Base-by-base conservation (phyloP, 2,797 vertebrate genomes). In the Cygnus olor region DNA sequence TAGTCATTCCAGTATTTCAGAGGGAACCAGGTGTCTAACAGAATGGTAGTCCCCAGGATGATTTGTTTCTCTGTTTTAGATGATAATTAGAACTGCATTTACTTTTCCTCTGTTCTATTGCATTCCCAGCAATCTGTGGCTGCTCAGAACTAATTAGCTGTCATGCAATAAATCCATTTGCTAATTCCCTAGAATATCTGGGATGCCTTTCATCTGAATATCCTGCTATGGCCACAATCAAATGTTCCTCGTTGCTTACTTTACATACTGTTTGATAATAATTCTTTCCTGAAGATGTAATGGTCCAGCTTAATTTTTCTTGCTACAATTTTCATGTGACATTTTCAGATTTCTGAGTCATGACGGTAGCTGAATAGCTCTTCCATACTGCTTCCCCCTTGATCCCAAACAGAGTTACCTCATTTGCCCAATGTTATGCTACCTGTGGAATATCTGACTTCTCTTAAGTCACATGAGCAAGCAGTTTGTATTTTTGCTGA, bases 141-240 rank as follows among this genome's bases (percentile, higher is more conserved):
- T 78, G 86, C 91, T 96, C 86, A 93, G 87, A 95, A 94, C 76
- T 94, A 93, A 96, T 97, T 90, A 96, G 66, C 89, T 82, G 36
- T 89, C 92, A 85, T 88, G 78, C 93, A 95, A 92, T 91, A 96
- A 92, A 92, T 96, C 73, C 5, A 0, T 96, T 96, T n/a, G 36
- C 66, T 95, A 96, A 95, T 96, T 96, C 86, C 76, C 49, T 92
- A 85, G 81, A 94, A 96, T 92, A 89, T 78, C 49, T 80, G 66
- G 66, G n/a, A 82, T 92, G 36, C 13, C 15, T 96, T 53, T 91
- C 88, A 54, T 85, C 81, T 87, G 63, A 80, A 3, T 34, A 86
- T 80, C 66, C 74, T 92, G n/a, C 57, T 47, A 60, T 17, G 20
- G 24, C 68, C 32, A 45, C 21, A 86, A 56, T 88, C 76, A 89